Conservation (phyloP, 2,113 vertebrate genomes). For the Nannobrachium achirus region DNA sequence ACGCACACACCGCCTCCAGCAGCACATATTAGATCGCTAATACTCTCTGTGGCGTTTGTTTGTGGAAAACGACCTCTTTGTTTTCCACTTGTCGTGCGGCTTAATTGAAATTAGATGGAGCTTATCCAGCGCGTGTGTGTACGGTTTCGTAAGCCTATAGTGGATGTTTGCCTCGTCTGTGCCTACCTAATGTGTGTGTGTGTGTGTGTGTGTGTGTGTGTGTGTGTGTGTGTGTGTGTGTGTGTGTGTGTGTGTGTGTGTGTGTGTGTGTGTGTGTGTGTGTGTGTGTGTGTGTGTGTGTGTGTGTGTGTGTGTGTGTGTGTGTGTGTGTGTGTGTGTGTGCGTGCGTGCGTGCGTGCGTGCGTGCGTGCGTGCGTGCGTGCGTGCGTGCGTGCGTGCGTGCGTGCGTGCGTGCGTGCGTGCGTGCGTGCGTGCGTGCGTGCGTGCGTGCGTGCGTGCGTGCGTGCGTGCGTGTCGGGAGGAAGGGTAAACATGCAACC, state of each 20-base stretch:
- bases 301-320: slow-evolving; percentile 12
- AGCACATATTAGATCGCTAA: slow-evolving; percentile 10
- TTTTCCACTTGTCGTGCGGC: slow-evolving; percentile 27
- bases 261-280: slow-evolving; percentile 9
- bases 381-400: slow-evolving; percentile 7
- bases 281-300: slow-evolving; percentile 14
- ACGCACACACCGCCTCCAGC: background rate
- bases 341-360: too few relatives aligned
- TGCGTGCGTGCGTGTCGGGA: background rate
- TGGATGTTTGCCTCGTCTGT: too few relatives aligned
- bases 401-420: background rate
- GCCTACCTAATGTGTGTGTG: too few relatives aligned
- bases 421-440: slow-evolving; percentile 7
- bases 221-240: too few relatives aligned
- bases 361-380: slow-evolving; percentile 5
- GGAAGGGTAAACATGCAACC: too few relatives aligned
- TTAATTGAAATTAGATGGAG: slow-evolving; percentile 64
- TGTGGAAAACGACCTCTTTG: slow-evolving; percentile 37
- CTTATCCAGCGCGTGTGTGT: slow-evolving; percentile 40
- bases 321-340: slow-evolving; percentile 8
- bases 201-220: slow-evolving; percentile 9
- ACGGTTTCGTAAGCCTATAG: background rate
- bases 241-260: too few relatives aligned
- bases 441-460: slow-evolving; percentile 3
- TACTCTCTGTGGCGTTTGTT: slow-evolving; percentile 35